Base-by-base conservation (phyloP, 2,113 vertebrate species). In the Ramphastos sulfuratus region DNA sequence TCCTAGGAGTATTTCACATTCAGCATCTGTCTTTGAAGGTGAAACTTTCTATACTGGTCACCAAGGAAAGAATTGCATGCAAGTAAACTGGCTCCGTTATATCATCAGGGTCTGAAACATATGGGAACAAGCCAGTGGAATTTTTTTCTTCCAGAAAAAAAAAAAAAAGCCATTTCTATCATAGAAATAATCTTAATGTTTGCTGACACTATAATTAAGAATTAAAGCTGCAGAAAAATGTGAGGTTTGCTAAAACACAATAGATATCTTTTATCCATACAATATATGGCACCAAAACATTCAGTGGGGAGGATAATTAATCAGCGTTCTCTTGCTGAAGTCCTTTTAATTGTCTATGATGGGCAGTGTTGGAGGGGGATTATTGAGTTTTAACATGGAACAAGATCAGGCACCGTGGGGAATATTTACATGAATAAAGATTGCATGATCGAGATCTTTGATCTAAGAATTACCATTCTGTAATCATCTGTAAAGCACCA, bases 391-490 rank as follows among this genome's bases (percentile, higher is more conserved):
- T 91, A 85, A 67, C 80, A 91, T 67, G 73, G 54, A 92, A 91
- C 58, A 85, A 95, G 90, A 95, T 89, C 75, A 87, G 89, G 64
- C 82, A 93, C 82, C 73, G 46, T 39, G 59, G 87, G 89, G 87
- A 96, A 85, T 93, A 93, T 76, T 96, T 91, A 92, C 84, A 92
- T 16, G 15, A 96, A 94, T 90, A 91, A 95, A 94, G 87, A 94
- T 58, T 92, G 82, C 87, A 86, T 31, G 94, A 94, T 93, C 61
- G 84, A 91, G 80, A 85, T 91, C 87, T 96, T 96, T 95, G 93
- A 96, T 94, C 95, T 84, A 80, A 76, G 85, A 94, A 94, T 81
- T 88, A 79, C 87, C 88, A 85, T 96, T 96, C 89, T 94, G 94
- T 89, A 96, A 94, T 88, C 79, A 88, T 94, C 93, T 93, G 63